Percentiles rank a stretch among this genome's conserved stretches.
Evolutionary conservation across 2,113 vertebrate genomes (phyloP).

Genomic region (Callocephalon fimbriatum): DNA sequence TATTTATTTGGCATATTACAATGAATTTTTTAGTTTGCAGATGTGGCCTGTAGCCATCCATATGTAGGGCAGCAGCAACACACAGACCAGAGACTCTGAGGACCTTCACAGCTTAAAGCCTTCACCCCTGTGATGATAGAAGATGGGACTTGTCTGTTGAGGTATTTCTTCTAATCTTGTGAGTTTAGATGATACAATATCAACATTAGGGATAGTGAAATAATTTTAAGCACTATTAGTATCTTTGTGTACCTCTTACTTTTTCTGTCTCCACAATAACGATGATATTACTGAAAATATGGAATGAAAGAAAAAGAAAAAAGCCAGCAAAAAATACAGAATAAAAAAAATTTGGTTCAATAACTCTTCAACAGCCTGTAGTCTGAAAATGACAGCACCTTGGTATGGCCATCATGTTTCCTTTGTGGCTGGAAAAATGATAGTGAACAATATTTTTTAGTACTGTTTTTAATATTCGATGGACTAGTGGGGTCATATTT

Average conservation of each 20-base stretch:
- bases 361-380: neutral
- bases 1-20: neutral
- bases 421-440: neutral
- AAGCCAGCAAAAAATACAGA: neutral
- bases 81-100: neutral
- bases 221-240: neutral
- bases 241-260: neutral
- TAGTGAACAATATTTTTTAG: neutral
- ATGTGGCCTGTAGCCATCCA: neutral
- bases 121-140: neutral
- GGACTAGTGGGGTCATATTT: neutral
- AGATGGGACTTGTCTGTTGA: neutral
- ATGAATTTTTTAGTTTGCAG: neutral
- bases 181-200: neutral
- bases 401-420: neutral
- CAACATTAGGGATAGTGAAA: neutral
- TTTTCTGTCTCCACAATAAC: neutral
- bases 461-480: neutral
- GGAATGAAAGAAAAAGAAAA: neutral
- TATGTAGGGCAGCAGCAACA: neutral
- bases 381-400: neutral
- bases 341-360: neutral
- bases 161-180: neutral
- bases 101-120: neutral
- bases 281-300: neutral